Percentiles rank a stretch among this genome's conserved stretches.
Evolutionary conservation across 1,140 invertebrate genomes (phyloP).

Genomic region (Hycleus cichorii): DNA sequence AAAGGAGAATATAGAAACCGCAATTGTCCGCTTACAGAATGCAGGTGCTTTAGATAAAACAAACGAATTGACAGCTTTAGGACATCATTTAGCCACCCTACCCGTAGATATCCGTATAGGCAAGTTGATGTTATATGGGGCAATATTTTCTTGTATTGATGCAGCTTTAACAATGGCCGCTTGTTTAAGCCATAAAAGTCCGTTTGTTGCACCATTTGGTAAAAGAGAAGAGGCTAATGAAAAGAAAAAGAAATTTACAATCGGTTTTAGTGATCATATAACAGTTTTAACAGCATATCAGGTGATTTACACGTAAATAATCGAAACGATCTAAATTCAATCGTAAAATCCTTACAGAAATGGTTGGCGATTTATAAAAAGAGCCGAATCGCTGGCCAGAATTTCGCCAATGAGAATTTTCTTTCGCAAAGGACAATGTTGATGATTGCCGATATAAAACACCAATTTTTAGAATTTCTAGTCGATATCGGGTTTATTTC

Average conservation of each 20-base stretch:
- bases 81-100: conserved; percentile 78
- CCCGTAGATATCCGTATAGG: conserved; percentile 87
- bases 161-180: conserved; percentile 90
- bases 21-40: conserved; percentile 68
- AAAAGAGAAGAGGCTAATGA: conserved; percentile 64
- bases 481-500: conserved; percentile 73
- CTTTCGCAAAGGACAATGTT: conserved; percentile 64
- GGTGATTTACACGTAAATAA: conserved; percentile 41
- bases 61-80: conserved; percentile 77
- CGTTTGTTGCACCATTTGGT: conserved; percentile 69
- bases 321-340: not conserved
- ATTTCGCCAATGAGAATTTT: conserved; percentile 67
- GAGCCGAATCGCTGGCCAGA: conserved; percentile 52
- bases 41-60: conserved; percentile 80
- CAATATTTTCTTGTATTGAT: conserved; percentile 89
- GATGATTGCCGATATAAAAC: conserved; percentile 71
- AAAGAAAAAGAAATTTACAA: conserved; percentile 64
- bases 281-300: conserved; percentile 71
- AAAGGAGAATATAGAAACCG: conserved; percentile 65
- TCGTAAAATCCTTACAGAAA: conserved; percentile 49
- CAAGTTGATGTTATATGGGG: conserved; percentile 79
- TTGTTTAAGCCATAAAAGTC: conserved; percentile 76
- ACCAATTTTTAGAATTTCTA: conserved; percentile 74
- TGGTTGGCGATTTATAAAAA: conserved; percentile 59
- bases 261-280: conserved; percentile 71